phyloP scores from a whole-genome alignment of 2,113 vertebrate genomes.

The Corythoichthys intestinalis region DNA sequence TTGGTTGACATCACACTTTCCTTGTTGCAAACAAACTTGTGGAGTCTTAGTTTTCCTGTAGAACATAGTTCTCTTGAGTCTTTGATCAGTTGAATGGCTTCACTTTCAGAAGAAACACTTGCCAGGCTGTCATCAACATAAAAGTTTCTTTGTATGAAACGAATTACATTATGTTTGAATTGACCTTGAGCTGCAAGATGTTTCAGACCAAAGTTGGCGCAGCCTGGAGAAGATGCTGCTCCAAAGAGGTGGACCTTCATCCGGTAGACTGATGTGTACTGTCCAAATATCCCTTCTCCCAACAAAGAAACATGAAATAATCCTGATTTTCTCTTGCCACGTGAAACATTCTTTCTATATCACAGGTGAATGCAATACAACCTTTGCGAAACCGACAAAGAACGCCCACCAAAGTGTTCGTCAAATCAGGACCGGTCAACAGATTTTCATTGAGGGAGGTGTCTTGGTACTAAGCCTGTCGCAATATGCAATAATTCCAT shows the following conservation, averaged over 20 bases:
- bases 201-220: too few species aligned
- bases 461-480: background rate
- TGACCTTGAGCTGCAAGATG: too few species aligned
- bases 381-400: background rate
- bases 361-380: background rate
- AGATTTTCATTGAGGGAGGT: background rate
- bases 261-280: too few species aligned
- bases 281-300: too few species aligned
- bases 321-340: too few species aligned
- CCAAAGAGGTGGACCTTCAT: too few species aligned
- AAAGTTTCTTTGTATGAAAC: background rate
- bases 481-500: too few species aligned
- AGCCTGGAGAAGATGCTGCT: too few species aligned
- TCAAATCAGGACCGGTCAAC: background rate
- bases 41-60: conserved; percentile 13
- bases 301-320: too few species aligned
- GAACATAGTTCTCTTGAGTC: conserved; percentile 22
- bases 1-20: conserved; percentile 12
- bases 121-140: conserved; percentile 14
- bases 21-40: conserved; percentile 25
- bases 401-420: background rate
- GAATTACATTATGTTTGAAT: too few species aligned
- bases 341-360: background rate
- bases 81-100: conserved; percentile 15
- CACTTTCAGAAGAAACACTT: background rate